These are phyloP conservation scores for Mormoops blainvillei DNA, from an alignment of 2,113 vertebrate species.

Conservation along the genomic window DNA sequence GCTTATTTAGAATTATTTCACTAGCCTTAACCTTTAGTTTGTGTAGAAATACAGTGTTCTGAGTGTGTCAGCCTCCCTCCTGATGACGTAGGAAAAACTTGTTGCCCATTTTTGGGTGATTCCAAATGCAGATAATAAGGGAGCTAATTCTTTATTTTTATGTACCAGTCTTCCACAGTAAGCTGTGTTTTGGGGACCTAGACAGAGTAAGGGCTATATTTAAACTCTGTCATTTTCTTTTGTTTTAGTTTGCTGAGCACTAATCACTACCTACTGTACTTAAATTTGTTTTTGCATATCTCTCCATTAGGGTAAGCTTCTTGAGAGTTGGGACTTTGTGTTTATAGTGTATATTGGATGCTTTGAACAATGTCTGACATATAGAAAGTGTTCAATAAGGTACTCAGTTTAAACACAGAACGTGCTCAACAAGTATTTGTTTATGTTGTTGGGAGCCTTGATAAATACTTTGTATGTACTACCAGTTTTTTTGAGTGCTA, in stretches of 20 bases:
- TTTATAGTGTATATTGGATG: not conserved
- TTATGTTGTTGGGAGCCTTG: not conserved
- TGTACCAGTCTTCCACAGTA: not conserved
- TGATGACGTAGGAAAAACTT: constrained; percentile 16
- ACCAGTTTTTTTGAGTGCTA: not conserved
- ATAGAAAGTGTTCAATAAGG: not conserved
- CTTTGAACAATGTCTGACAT: not conserved
- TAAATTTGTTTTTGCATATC: not conserved
- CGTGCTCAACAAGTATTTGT: not conserved
- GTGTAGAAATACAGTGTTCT: not conserved
- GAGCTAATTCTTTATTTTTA: constrained; percentile 31
- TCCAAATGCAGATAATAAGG: not conserved
- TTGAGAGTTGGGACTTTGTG: not conserved
- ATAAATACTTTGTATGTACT: not conserved
- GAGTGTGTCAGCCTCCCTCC: not conserved
- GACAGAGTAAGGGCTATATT: not conserved
- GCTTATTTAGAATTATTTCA: not conserved
- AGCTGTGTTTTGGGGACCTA: not conserved
- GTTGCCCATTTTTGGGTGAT: not conserved
- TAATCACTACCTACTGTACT: not conserved
- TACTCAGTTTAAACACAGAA: not conserved
- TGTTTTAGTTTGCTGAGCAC: constrained; percentile 39
- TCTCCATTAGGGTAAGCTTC: not conserved
- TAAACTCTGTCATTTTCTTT: constrained; percentile 1
- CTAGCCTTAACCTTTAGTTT: not conserved